Evolutionary conservation across 1,140 invertebrate genomes (phyloP), one percentile per base, ranked within the genome.

Genomic region (Marisa cornuarietis): DNA sequence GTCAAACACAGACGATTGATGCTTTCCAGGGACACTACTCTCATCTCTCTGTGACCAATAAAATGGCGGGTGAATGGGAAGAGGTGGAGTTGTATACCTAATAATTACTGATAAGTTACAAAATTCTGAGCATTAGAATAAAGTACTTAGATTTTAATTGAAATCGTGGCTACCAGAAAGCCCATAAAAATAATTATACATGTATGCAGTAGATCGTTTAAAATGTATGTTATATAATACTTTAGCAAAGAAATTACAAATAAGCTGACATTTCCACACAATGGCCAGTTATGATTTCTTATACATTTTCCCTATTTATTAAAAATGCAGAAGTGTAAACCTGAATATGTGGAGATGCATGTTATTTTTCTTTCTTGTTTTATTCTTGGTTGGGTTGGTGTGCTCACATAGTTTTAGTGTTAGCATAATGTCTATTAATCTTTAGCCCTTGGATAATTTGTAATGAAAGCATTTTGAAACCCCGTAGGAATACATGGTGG

Each of bases 31-130:
- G 24, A 49, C 16, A 6, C 69, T 7, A 71, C 42, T 71, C 54
- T 6, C 11, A 14, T 14, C 54, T 58, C 52, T 9, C 52, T 54
- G 52, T 58, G 69, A 22, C 16, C 0, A 49, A 71, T 3, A 71
- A 42, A 71, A 71, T 71, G 69, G 69, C 69, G 42, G 69, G 49
- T 13, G 69, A 71, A 13, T 71, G 69, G 69, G 69, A 71, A 22
- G 69, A 71, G 24, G 69, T 71, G 42, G 49, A 26, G 4, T 22
- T 22, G 2, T 22, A 5, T 42, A 49, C 49, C 49, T 1, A 8
- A 31, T 42, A 4, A 71, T 24, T 68, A 16, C 65, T 13, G 14
- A 68, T 24, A 66, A 66, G 22, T n/a, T n/a, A 22, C 22, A 68
- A 31, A 13, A 18, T 68, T 8, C 26, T 68, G 26, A 31, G 22